Evolutionary conservation across 2,888 invertebrate genomes (phyloP).

Genomic region (Brachyptera risi): DNA sequence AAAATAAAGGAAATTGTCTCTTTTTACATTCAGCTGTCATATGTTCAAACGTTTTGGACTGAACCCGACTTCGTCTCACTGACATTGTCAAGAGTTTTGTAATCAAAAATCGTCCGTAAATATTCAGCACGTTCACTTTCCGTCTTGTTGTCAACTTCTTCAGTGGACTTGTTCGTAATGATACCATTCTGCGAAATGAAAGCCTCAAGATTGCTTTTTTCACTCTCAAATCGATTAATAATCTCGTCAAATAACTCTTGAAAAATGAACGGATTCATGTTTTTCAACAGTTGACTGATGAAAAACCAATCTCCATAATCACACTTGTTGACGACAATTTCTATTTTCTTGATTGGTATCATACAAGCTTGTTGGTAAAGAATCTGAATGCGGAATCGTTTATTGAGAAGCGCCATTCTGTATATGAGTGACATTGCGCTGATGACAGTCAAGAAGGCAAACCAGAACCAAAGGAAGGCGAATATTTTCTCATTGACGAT

Average conservation of each 20-base stretch:
- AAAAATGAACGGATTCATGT: conserved; percentile 65
- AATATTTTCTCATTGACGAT: conserved; percentile 43
- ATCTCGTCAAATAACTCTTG: conserved; percentile 1
- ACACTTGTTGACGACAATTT: not conserved
- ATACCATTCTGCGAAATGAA: no score
- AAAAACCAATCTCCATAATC: conserved; percentile 71
- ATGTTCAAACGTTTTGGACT: no score
- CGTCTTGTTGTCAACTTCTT: no score
- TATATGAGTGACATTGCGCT: conserved; percentile 58
- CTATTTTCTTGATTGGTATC: not conserved
- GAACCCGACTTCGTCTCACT: no score
- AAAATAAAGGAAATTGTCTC: no score
- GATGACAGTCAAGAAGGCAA: conserved; percentile 44
- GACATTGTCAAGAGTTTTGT: no score
- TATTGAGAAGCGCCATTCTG: conserved; percentile 42
- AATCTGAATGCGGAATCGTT: not conserved
- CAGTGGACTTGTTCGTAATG: no score
- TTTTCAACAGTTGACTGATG: conserved; percentile 68
- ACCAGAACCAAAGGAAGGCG: conserved; percentile 71
- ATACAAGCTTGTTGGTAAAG: not conserved
- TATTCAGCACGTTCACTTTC: no score
- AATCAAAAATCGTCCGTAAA: no score
- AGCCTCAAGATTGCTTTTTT: no score
- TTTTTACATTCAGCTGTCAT: no score
- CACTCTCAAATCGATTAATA: not conserved